Evolutionary conservation across 2,113 vertebrate genomes (phyloP).

Genomic region (Sebastes fasciatus): DNA sequence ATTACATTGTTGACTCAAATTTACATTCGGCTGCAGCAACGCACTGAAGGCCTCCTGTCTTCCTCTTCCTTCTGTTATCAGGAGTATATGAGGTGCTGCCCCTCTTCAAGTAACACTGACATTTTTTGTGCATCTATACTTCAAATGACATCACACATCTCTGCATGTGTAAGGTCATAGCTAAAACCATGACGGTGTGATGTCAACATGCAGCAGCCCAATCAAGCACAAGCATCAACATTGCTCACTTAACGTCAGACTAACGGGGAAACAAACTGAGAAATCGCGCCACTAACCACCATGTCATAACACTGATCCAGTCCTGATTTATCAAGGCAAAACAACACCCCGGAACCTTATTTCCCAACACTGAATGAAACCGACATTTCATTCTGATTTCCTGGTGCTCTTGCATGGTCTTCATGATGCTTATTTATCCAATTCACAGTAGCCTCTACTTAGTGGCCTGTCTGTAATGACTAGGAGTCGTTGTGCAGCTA

Average conservation of each 20-base stretch:
- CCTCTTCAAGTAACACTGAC: neutral
- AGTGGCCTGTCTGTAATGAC: conserved; percentile 79
- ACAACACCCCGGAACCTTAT: conserved; percentile 52
- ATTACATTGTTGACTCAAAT: neutral
- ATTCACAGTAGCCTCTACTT: conserved; percentile 77
- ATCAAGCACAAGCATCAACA: neutral
- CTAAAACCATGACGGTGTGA: neutral
- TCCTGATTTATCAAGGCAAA: conserved; percentile 56
- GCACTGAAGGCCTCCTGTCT: neutral
- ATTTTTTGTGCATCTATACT: neutral
- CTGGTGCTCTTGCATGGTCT: conserved; percentile 53
- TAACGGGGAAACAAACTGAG: conserved; percentile 12
- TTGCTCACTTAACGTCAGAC: neutral
- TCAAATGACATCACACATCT: neutral
- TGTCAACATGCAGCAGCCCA: neutral
- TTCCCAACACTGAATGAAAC: conserved; percentile 64
- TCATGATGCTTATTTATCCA: conserved; percentile 76
- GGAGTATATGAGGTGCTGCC: neutral
- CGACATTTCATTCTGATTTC: conserved; percentile 54
- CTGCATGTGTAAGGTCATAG: neutral
- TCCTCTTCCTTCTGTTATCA: neutral
- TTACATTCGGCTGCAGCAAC: neutral
- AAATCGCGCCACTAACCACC: conserved; percentile 39
- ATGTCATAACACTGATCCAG: conserved; percentile 59
- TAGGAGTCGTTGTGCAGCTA: conserved; percentile 78